Evolutionary conservation across 2,888 invertebrate species (phyloP).

Genomic region (Muschampia plurimacula): DNA sequence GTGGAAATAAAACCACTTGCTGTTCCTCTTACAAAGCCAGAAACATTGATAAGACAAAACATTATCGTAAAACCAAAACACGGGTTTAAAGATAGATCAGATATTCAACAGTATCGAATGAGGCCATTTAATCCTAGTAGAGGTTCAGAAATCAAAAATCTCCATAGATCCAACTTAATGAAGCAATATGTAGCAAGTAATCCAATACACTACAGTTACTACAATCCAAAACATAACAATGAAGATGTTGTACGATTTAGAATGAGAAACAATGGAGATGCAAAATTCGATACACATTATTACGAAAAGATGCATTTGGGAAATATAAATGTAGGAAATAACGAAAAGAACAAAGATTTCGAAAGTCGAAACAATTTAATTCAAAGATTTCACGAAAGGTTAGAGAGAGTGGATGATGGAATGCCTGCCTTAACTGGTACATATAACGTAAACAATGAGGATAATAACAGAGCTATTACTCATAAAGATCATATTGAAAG

Average conservation of each 20-base stretch:
- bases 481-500: not conserved
- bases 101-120: not conserved
- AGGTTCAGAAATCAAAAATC: not conserved
- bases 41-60: constrained; percentile 61
- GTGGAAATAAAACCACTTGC: constrained; percentile 66
- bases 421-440: not conserved
- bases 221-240: constrained; percentile 25
- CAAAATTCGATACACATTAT: constrained; percentile 39
- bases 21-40: constrained; percentile 58
- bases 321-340: constrained; percentile 37
- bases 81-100: not conserved
- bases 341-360: constrained; percentile 20
- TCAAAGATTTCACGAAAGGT: constrained; percentile 66
- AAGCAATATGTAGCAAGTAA: not conserved
- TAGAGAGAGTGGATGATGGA: constrained; percentile 52
- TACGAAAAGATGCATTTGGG: constrained; percentile 41
- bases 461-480: not conserved
- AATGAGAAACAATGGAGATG: constrained; percentile 36
- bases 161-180: not conserved
- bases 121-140: not conserved
- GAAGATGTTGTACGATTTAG: constrained; percentile 41
- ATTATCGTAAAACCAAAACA: constrained; percentile 54
- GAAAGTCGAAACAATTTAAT: constrained; percentile 41
- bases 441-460: not conserved
- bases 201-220: not conserved